Base-by-base conservation (phyloP, 2,113 vertebrate genomes). In the Cynocephalus volans region DNA sequence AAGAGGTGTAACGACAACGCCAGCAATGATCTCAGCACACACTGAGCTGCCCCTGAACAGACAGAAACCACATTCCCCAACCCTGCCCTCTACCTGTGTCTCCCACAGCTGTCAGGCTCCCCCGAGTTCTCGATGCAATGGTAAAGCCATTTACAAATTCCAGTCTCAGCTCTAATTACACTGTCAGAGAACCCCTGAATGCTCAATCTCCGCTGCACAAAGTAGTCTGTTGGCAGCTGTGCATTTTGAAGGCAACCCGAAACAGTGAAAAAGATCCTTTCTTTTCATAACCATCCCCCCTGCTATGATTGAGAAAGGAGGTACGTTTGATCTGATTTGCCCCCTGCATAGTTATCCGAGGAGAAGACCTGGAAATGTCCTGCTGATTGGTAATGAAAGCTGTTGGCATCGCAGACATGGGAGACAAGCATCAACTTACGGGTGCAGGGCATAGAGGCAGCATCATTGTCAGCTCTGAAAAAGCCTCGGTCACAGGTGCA, bases 401-500 rank as follows among this genome's bases (percentile, higher is more conserved):
- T 26, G 52, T 6, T 64, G 89, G 36, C 80, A 72, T 56, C 0
- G 0, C 8, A 96, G 81, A 88, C 62, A 60, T 12, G 19, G 26
- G 31, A 88, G 62, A 76, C 17, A 84, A n/a, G 92, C 65, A 67
- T n/a, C 48, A 85, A 99, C 99, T 99, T 99, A 99, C 99, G 99
- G 70, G 99, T 99, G 98, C 99, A 99, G 95, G 99, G 99, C 99
- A 99, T 99, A 84, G 99, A 99, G 2, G 99, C 99, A 0, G 99
- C 99, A 69, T 99, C 99, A 0, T 98, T 99, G 89, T 99, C 99
- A 0, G 99, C 99, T 95, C 99, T 99, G 98, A 99, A 99, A 97
- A 99, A 99, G 96, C 99, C 99, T 76, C 99, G 99, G 80, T 99
- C 99, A 21, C 99, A 99, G 98, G 98, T 99, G 95, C 99, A 99